These are phyloP conservation scores for Hydractinia echinata DNA, from an alignment of 30 jellyfish, hydroid and myxozoan species.

Conservation along the genomic window DNA sequence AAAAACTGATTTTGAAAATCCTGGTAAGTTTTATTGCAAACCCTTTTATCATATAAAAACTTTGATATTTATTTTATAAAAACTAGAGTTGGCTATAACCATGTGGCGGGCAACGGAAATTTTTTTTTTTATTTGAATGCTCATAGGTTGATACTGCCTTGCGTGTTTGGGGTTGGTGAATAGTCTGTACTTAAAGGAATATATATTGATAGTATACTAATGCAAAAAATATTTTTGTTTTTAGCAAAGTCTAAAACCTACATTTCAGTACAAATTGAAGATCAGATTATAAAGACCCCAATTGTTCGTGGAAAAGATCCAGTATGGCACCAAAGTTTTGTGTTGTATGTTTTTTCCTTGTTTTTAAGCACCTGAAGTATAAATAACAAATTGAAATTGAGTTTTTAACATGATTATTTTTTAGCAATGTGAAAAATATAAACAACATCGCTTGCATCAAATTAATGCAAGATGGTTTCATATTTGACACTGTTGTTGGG, in stretches of 20 bases:
- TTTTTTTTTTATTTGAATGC: too few relatives aligned
- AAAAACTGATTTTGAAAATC: conserved; percentile 23
- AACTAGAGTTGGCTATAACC: too few relatives aligned
- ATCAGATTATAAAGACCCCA: conserved; percentile 39
- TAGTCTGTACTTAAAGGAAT: background rate
- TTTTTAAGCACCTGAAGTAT: background rate
- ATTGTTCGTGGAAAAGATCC: conserved; percentile 68
- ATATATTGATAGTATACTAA: background rate
- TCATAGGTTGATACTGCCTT: too few relatives aligned
- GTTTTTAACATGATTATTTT: background rate
- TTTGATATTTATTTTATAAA: background rate
- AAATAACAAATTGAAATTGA: background rate
- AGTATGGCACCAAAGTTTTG: conserved; percentile 62
- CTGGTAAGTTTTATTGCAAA: conserved; percentile 29
- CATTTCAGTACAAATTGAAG: conserved; percentile 42
- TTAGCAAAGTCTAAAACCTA: conserved; percentile 56
- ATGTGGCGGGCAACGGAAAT: too few relatives aligned
- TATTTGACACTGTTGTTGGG: conserved; percentile 23
- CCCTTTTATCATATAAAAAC: background rate
- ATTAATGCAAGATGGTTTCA: conserved; percentile 30
- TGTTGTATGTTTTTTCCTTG: conserved; percentile 51
- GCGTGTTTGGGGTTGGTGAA: too few relatives aligned
- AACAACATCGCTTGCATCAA: conserved; percentile 1
- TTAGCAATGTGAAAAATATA: background rate
- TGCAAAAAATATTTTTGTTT: background rate